Evolutionary conservation across 2,113 vertebrate genomes (phyloP).

Genomic region (Hoplias malabaricus): DNA sequence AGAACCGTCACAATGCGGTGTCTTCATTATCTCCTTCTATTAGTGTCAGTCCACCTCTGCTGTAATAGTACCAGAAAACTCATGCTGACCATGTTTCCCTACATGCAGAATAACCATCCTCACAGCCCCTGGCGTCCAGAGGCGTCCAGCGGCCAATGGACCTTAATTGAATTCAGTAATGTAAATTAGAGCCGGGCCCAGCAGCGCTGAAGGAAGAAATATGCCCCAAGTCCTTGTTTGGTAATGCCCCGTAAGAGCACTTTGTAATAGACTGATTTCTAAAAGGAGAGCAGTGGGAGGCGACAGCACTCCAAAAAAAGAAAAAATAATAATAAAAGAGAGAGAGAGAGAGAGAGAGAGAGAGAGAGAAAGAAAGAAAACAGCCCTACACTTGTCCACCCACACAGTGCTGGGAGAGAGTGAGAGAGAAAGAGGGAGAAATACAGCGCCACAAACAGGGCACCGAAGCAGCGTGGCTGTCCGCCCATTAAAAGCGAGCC

Average conservation of each 20-base stretch:
- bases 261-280: conserved; percentile 34
- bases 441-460: not conserved
- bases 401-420: conserved; percentile 21
- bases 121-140: not conserved
- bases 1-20: not conserved
- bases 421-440: conserved; percentile 7
- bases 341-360: not conserved
- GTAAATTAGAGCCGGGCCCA: conserved; percentile 29
- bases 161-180: conserved; percentile 38
- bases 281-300: conserved; percentile 17
- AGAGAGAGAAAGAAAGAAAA: not conserved
- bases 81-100: not conserved
- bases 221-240: conserved; percentile 21
- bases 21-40: not conserved
- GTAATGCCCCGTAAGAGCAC: conserved; percentile 21
- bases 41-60: not conserved
- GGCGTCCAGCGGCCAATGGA: not conserved
- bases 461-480: not conserved
- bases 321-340: not conserved
- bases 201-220: conserved; percentile 10
- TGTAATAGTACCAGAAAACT: not conserved
- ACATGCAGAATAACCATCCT: not conserved
- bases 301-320: not conserved
- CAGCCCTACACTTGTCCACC: conserved; percentile 12
- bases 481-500: conserved; percentile 26